These are phyloP conservation scores for Mya arenaria DNA, from an alignment of 1,140 invertebrate species.

Conservation along the genomic window DNA sequence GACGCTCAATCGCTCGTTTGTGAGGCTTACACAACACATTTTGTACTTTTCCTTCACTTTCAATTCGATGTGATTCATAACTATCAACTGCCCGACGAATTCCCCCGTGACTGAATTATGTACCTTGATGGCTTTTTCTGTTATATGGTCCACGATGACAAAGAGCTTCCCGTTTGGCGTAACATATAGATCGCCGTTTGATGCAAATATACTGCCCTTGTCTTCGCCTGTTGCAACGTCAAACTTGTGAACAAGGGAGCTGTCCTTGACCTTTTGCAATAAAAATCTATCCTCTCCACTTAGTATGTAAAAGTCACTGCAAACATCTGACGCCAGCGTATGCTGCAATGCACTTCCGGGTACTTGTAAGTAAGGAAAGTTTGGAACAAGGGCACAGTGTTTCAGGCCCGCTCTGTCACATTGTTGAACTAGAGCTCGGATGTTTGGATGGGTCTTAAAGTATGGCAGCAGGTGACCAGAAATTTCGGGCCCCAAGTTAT, in stretches of 20 bases:
- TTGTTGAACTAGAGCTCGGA: constrained; percentile 74
- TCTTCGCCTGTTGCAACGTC: constrained; percentile 73
- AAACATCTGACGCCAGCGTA: constrained; percentile 62
- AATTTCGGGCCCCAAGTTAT: constrained; percentile 75
- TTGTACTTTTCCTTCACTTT: constrained; percentile 74
- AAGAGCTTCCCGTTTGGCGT: constrained; percentile 73
- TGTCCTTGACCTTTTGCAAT: constrained; percentile 69
- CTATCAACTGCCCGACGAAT: constrained; percentile 77
- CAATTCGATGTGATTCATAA: constrained; percentile 74
- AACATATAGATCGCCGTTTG: constrained; percentile 75
- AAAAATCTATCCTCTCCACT: constrained; percentile 65
- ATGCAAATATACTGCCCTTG: constrained; percentile 69
- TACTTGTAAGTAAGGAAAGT: constrained; percentile 75
- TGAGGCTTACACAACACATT: constrained; percentile 68
- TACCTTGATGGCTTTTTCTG: constrained; percentile 77
- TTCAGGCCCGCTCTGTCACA: constrained; percentile 73
- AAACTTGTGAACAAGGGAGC: constrained; percentile 67
- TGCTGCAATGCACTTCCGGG: constrained; percentile 77
- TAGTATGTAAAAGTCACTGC: constrained; percentile 64
- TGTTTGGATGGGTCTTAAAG: constrained; percentile 70
- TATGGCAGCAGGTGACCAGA: constrained; percentile 74
- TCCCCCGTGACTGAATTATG: constrained; percentile 73
- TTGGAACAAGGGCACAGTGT: constrained; percentile 75
- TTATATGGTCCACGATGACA: constrained; percentile 77
- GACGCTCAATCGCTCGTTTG: constrained; percentile 71